These are phyloP conservation scores for Schlechtendalia chinensis DNA, from an alignment of 1,140 invertebrate species.

Conservation along the genomic window DNA sequence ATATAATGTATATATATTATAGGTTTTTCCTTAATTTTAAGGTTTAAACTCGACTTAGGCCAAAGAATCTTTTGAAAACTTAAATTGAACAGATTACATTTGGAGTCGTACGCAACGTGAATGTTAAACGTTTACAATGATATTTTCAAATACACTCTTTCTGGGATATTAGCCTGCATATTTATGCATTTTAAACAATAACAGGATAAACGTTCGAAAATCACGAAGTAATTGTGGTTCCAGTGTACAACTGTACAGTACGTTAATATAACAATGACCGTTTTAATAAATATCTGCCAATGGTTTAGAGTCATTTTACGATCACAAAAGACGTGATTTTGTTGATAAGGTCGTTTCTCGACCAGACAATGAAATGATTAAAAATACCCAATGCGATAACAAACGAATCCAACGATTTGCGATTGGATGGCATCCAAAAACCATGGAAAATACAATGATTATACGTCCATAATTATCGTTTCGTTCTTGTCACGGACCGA, in stretches of 20 bases:
- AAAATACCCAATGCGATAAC: neutral
- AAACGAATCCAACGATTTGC: conserved; percentile 9
- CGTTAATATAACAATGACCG: neutral
- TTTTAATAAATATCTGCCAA: neutral
- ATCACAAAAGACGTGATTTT: conserved; percentile 1
- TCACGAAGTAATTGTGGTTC: too few relatives aligned
- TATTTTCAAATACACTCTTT: neutral
- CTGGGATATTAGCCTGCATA: too few relatives aligned
- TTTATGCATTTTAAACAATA: too few relatives aligned
- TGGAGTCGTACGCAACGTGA: neutral
- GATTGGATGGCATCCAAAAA: neutral
- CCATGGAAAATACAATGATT: neutral
- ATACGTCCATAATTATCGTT: neutral
- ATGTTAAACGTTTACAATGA: neutral
- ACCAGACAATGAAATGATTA: neutral
- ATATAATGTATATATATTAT: neutral
- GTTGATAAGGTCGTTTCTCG: neutral
- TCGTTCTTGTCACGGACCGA: neutral
- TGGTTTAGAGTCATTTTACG: neutral
- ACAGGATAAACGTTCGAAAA: too few relatives aligned
- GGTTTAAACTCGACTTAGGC: neutral
- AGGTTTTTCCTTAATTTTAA: neutral
- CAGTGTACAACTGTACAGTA: neutral
- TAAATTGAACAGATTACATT: too few relatives aligned
- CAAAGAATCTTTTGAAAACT: too few relatives aligned